These are phyloP conservation scores for Nasonovia ribisnigri DNA, from an alignment of 2,888 invertebrate species.

Conservation along the genomic window DNA sequence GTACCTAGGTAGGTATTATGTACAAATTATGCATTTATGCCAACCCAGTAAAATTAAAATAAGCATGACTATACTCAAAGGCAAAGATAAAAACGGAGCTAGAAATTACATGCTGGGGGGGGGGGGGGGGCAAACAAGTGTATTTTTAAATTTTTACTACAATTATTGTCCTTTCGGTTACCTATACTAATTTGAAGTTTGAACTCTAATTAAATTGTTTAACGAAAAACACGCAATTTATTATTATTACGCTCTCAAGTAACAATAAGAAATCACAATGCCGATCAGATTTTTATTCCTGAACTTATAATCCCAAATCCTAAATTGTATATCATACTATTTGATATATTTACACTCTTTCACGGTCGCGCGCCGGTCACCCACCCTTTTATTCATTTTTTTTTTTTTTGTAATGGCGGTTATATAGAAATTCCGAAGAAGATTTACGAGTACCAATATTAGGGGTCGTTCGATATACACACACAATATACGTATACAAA, in stretches of 20 bases:
- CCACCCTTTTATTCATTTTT: conserved; percentile 45
- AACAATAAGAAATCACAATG: background rate
- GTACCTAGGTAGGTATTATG: background rate
- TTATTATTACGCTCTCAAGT: background rate
- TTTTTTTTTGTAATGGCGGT: background rate
- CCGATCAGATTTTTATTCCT: background rate
- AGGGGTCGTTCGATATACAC: conserved; percentile 3
- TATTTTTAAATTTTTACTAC: too few relatives aligned
- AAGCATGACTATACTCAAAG: background rate
- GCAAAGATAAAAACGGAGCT: too few relatives aligned
- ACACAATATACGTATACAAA: conserved; percentile 4
- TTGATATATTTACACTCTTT: background rate
- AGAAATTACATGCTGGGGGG: too few relatives aligned
- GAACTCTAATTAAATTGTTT: background rate
- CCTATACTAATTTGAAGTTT: background rate
- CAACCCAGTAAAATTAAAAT: background rate
- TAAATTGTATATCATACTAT: background rate
- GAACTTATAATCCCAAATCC: background rate
- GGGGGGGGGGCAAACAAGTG: too few relatives aligned
- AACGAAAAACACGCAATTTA: background rate
- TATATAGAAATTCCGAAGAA: conserved; percentile 50
- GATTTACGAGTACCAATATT: conserved; percentile 59
- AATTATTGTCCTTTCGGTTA: too few relatives aligned
- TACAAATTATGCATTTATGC: background rate
- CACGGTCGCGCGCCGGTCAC: background rate